Percentiles rank a stretch among this genome's conserved stretches.
Evolutionary conservation across 2,888 invertebrate genomes (phyloP).

Genomic region (Orthosia cruda): DNA sequence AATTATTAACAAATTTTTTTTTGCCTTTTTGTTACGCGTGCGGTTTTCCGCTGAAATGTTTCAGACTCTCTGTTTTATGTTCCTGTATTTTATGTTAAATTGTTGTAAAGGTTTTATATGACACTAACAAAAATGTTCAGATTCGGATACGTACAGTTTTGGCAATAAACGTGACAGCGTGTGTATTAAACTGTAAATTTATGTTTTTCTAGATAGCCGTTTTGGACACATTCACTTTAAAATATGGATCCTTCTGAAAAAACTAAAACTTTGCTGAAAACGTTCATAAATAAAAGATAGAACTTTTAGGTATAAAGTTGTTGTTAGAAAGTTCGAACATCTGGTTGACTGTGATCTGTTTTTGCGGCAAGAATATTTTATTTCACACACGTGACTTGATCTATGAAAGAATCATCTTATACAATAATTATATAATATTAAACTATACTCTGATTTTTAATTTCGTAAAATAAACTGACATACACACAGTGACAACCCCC

Average conservation of each 20-base stretch:
- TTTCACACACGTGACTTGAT: neutral
- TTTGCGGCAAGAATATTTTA: neutral
- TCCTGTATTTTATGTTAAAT: slow-evolving; percentile 62
- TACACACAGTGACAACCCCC: too few relatives aligned
- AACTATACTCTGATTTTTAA: neutral
- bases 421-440: neutral
- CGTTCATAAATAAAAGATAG: slow-evolving; percentile 16
- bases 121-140: slow-evolving; percentile 40
- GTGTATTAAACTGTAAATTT: slow-evolving; percentile 44
- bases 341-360: slow-evolving; percentile 5
- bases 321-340: neutral
- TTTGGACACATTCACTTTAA: slow-evolving; percentile 19
- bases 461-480: too few relatives aligned
- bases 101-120: slow-evolving; percentile 59
- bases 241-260: slow-evolving; percentile 15
- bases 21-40: slow-evolving; percentile 45
- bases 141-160: slow-evolving; percentile 49
- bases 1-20: slow-evolving; percentile 60
- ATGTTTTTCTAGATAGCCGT: slow-evolving; percentile 46
- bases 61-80: slow-evolving; percentile 49
- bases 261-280: neutral
- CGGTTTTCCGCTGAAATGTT: slow-evolving; percentile 37
- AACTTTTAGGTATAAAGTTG: slow-evolving; percentile 6
- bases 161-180: slow-evolving; percentile 53
- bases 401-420: neutral